A percentile compares a stretch with the other conserved stretches of the same genome.
These are phyloP conservation scores for Agrotis clavis DNA, from an alignment of 2,888 invertebrate genomes.

Conservation along the genomic window DNA sequence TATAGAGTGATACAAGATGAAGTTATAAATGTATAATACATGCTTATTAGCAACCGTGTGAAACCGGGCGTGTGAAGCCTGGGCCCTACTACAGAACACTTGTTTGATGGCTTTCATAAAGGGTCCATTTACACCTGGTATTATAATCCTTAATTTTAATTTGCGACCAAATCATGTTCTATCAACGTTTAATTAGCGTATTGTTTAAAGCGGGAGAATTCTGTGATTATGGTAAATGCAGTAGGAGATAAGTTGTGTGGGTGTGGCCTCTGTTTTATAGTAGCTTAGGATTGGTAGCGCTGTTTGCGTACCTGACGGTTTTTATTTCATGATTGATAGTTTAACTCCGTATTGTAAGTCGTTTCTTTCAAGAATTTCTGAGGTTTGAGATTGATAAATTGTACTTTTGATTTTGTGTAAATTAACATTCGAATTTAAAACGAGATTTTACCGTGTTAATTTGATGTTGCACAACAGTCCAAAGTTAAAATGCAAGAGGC, in stretches of 20 bases:
- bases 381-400: not conserved
- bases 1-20: too few relatives aligned
- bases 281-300: constrained; percentile 29
- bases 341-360: not conserved
- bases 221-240: constrained; percentile 67
- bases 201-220: constrained; percentile 52
- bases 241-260: constrained; percentile 48
- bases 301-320: constrained; percentile 32
- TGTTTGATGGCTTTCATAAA: too few relatives aligned
- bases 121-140: too few relatives aligned
- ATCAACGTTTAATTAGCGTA: constrained; percentile 44
- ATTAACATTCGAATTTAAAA: too few relatives aligned
- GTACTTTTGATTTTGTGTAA: not conserved
- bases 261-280: constrained; percentile 16
- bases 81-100: too few relatives aligned
- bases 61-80: too few relatives aligned
- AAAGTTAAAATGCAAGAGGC: not conserved
- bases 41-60: too few relatives aligned
- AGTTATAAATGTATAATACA: too few relatives aligned
- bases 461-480: too few relatives aligned
- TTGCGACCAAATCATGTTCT: constrained; percentile 59
- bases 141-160: constrained; percentile 43
- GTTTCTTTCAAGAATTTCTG: not conserved
- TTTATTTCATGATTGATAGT: constrained; percentile 37
- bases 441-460: too few relatives aligned